Percentiles rank a stretch among this genome's conserved stretches.
These are phyloP conservation scores for Teleiodes luculella DNA, from an alignment of 2,888 invertebrate species.

Conservation along the genomic window DNA sequence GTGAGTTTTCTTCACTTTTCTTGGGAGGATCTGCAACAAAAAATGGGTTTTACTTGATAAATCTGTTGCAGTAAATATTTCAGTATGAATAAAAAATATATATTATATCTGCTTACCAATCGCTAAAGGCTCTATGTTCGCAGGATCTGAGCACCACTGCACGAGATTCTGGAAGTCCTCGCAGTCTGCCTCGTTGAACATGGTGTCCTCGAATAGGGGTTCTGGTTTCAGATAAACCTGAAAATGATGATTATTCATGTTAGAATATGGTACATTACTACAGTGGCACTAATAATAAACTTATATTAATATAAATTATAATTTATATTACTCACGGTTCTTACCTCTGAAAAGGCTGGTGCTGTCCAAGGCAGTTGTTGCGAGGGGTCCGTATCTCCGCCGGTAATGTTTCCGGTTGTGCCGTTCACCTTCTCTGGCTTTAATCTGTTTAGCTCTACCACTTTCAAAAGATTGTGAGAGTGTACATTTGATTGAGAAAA, in stretches of 20 bases:
- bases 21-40: constrained; percentile 2
- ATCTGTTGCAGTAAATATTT: neutral
- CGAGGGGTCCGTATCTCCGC: constrained; percentile 48
- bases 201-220: constrained; percentile 63
- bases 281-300: constrained; percentile 43
- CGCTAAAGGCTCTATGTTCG: constrained; percentile 70
- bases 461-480: constrained; percentile 73
- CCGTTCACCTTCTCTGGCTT: constrained; percentile 66
- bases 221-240: constrained; percentile 72
- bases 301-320: constrained; percentile 41
- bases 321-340: constrained; percentile 57
- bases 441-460: constrained; percentile 75
- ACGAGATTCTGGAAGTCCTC: constrained; percentile 86
- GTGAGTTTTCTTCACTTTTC: constrained; percentile 58
- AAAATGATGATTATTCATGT: constrained; percentile 47
- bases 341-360: constrained; percentile 69
- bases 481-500: constrained; percentile 76
- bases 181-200: constrained; percentile 75
- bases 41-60: neutral
- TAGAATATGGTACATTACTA: constrained; percentile 32
- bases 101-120: constrained; percentile 48
- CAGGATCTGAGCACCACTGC: constrained; percentile 77
- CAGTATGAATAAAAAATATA: neutral
- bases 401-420: constrained; percentile 59
- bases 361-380: constrained; percentile 46